phyloP scores from a whole-genome alignment of 2,113 vertebrate genomes.

The Trochalopteron elliotii region DNA sequence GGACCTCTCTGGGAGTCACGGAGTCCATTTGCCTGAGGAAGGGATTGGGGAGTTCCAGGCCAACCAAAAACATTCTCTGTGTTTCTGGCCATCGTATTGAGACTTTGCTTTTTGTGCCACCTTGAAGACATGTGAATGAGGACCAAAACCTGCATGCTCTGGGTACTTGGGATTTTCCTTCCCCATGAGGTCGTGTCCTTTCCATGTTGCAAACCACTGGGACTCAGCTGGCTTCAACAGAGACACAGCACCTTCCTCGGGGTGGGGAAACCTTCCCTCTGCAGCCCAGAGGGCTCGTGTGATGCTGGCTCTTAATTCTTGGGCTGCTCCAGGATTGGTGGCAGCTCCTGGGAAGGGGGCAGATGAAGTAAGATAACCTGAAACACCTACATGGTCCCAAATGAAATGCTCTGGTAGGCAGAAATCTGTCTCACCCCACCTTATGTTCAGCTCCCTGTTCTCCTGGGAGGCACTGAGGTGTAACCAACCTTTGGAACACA shows the following conservation, averaged over 20 bases:
- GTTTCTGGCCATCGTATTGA: neutral
- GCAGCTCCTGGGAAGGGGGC: neutral
- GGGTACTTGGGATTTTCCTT: neutral
- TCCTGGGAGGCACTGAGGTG: neutral
- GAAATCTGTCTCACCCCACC: neutral
- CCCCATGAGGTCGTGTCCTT: neutral
- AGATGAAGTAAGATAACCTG: neutral
- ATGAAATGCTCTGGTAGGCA: neutral
- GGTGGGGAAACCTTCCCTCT: neutral
- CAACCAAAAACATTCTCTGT: neutral
- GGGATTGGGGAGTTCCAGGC: neutral
- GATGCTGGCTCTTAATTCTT: neutral
- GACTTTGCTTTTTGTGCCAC: neutral
- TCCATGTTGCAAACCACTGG: neutral
- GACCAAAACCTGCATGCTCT: neutral
- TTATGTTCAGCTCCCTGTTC: neutral
- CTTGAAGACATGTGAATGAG: rapidly evolving
- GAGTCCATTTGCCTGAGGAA: neutral
- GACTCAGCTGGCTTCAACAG: neutral
- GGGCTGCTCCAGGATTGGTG: neutral
- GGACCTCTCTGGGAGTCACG: neutral
- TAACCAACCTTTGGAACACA: neutral
- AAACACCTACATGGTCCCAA: neutral
- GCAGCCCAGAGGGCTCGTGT: neutral
- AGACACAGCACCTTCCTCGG: neutral